These are phyloP conservation scores for Hemibagrus guttatus DNA, from an alignment of 2,797 vertebrate genomes.

Conservation along the genomic window DNA sequence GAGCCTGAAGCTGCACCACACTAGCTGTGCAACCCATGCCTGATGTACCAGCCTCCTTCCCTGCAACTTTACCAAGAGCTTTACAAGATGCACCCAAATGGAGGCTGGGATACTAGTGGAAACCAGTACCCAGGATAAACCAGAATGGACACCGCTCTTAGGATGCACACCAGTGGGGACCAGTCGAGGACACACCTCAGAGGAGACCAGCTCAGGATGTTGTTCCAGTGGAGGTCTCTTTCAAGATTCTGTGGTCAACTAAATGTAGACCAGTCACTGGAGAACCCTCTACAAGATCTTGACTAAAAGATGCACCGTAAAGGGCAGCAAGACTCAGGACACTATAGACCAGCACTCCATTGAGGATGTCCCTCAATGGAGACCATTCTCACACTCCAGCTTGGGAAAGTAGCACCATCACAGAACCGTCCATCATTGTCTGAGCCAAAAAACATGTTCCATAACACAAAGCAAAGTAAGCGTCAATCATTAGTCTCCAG, in stretches of 20 bases:
- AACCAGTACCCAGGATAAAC: neutral
- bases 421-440: neutral
- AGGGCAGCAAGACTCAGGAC: neutral
- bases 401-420: neutral
- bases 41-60: conserved; percentile 65
- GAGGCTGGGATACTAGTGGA: no score
- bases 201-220: neutral
- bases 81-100: neutral
- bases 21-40: conserved; percentile 96
- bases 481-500: conserved; percentile 18
- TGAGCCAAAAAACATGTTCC: neutral
- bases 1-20: conserved; percentile 88
- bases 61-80: neutral
- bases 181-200: neutral
- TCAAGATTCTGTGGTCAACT: neutral
- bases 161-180: neutral
- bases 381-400: neutral
- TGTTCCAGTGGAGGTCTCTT: neutral
- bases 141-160: neutral
- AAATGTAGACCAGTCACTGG: neutral
- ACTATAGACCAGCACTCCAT: neutral
- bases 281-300: neutral
- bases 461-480: neutral
- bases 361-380: neutral
- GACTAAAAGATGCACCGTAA: neutral